Percentiles rank a stretch among this genome's conserved stretches.
These are phyloP conservation scores for Nomada fabriciana DNA, from an alignment of 2,888 invertebrate genomes.

Conservation along the genomic window DNA sequence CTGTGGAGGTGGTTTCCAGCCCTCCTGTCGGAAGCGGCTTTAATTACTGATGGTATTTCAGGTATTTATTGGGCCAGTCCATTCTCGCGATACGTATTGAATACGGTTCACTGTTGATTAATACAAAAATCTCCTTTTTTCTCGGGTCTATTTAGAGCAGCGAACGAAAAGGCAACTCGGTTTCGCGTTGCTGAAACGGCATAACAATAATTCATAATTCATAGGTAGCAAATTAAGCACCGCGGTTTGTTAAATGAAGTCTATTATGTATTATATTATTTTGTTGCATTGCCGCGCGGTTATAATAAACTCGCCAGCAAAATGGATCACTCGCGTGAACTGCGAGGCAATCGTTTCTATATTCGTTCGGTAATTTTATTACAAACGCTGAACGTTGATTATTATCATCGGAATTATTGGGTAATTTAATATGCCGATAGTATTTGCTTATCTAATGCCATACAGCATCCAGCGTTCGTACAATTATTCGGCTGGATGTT, in stretches of 20 bases:
- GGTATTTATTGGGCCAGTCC: constrained; percentile 31
- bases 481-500: no score
- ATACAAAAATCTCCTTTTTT: constrained; percentile 41
- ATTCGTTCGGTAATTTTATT: not conserved
- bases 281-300: not conserved
- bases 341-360: not conserved
- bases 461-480: no score
- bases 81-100: constrained; percentile 24
- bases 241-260: constrained; percentile 16
- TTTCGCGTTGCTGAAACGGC: not conserved
- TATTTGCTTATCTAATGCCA: no score
- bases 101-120: constrained; percentile 31
- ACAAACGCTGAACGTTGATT: not conserved
- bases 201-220: constrained; percentile 31
- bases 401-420: not conserved
- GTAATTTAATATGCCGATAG: not conserved
- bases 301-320: not conserved
- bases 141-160: not conserved
- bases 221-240: constrained; percentile 20
- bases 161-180: not conserved
- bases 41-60: constrained; percentile 47
- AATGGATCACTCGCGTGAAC: not conserved
- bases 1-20: constrained; percentile 31
- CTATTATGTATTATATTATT: constrained; percentile 10
- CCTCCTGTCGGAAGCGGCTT: constrained; percentile 34